Evolutionary conservation across 1,140 invertebrate species (phyloP), one percentile per base, ranked within the genome.

Genomic region (Nixonia krombeini): DNA sequence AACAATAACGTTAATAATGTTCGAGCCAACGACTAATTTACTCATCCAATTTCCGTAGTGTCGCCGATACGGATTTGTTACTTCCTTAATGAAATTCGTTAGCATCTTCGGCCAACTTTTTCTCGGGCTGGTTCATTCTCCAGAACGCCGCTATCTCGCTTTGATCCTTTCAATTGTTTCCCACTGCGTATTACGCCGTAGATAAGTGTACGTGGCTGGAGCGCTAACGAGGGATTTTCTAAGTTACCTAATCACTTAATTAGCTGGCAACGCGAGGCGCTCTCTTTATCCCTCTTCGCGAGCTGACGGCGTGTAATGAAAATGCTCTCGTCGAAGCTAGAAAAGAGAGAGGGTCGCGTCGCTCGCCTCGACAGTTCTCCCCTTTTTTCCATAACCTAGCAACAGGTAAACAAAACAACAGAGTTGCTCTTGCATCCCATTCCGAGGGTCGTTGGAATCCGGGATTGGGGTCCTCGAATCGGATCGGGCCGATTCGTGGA

Each of bases 241-340:
- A 59, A 63, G 59, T 64, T 59, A 18, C 29, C 40, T 63, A 63
- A 69, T 69, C 58, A 63, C 65, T 63, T 63, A 69, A 69, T 69
- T 69, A 69, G 58, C 49, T 59, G 55, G 35, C 38, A 58, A 53
- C 49, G 42, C 25, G 44, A 40, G 29, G 25, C 59, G 50, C 33
- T 35, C 55, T 62, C 58, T 50, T 57, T 62, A 57, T 62, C 38
- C 52, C 40, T 52, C 29, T 9, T 50, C 7, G 35, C 15, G 47
- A 65, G 56, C 56, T 45, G 12, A 33, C 16, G 51, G 6, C 8
- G 7, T 12, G 15, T 45, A 52, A 56, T 40, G 21, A 51, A 31
- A 44, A 13, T 8, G 10, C 10, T 42, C 53, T 12, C 46, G 29
- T 26, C 18, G 13, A 29, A 7, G 21, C n/a, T 0, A 13, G 4